Conservation (phyloP, 2,113 vertebrate species). For the Taxidea taxus region DNA sequence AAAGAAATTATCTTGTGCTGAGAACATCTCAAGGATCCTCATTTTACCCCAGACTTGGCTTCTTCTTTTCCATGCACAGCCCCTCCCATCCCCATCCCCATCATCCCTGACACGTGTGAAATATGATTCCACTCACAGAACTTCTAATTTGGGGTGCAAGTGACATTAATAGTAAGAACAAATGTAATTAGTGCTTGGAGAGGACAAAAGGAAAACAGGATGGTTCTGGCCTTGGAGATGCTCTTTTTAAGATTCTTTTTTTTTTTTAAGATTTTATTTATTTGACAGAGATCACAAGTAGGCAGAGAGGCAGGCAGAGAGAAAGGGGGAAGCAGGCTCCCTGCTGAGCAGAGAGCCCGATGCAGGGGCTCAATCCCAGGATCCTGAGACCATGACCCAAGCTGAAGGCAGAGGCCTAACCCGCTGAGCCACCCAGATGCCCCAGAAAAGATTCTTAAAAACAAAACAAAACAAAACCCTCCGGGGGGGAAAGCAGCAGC, state of each 20-base stretch:
- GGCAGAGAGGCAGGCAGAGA: too few relatives aligned
- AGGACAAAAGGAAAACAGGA: background rate
- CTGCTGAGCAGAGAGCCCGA: too few relatives aligned
- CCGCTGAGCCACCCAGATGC: too few relatives aligned
- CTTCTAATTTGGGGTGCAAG: background rate
- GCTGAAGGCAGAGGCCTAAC: too few relatives aligned
- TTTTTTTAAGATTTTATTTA: too few relatives aligned
- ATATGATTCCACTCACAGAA: background rate
- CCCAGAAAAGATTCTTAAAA: too few relatives aligned
- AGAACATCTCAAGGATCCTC: background rate
- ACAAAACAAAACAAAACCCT: background rate
- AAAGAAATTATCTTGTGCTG: background rate
- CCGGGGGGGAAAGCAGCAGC: background rate
- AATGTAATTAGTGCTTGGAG: background rate
- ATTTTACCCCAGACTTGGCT: background rate
- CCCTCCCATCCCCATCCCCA: background rate
- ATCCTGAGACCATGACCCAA: too few relatives aligned
- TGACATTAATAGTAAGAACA: background rate
- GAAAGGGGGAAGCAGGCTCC: too few relatives aligned
- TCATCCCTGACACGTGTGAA: background rate
- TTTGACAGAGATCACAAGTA: too few relatives aligned
- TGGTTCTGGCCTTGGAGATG: background rate
- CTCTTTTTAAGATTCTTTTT: background rate
- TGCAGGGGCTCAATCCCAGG: too few relatives aligned
- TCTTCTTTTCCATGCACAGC: background rate